Base-by-base conservation (phyloP, 1,140 invertebrate genomes). In the Palaemon carinicauda region DNA sequence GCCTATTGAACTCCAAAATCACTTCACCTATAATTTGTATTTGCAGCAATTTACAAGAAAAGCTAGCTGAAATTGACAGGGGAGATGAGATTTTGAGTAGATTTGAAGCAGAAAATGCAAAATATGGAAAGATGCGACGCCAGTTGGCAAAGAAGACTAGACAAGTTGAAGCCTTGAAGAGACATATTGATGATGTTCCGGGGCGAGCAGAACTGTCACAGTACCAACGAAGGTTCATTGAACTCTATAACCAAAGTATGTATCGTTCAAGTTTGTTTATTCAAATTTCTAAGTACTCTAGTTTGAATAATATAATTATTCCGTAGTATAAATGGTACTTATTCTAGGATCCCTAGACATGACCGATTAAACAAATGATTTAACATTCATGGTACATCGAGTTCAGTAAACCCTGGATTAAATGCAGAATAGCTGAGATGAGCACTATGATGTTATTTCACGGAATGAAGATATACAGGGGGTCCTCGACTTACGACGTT, bases 171-270 rank as follows among this genome's bases (percentile, higher is more conserved):
- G 92, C 94, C 1, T 93, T 96, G 88, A 95, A 94, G 90, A 92
- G 95, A 88, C 96, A 95, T 92, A 93, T 97, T 60, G 98, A 99
- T 91, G 96, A 97, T 90, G 94, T 98, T 79, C 98, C 98, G 0
- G 95, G 96, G 50, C 93, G 97, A 89, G 96, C 96, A 0, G 98
- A 99, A 92, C 92, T 99, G 24, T 94, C 96, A 71, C 98, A 99
- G 91, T 99, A 99, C 92, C 97, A 99, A 91, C 94, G 96, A 90
- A 93, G 98, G 89, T 99, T 99, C 92, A 94, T 99, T 88, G 98
- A 99, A 92, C 93, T 99, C 1, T 98, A 98, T 91, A 98, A 97
- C 93, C 97, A 98, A 95, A 96, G 96, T 97, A 91, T 74, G 82
- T 89, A 71, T 82, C 75, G 14, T 31, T 74, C 52, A 51, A 77